Evolutionary conservation across 2,888 invertebrate genomes (phyloP), one percentile per base, ranked within the genome.

Genomic region (Tachina fera): DNA sequence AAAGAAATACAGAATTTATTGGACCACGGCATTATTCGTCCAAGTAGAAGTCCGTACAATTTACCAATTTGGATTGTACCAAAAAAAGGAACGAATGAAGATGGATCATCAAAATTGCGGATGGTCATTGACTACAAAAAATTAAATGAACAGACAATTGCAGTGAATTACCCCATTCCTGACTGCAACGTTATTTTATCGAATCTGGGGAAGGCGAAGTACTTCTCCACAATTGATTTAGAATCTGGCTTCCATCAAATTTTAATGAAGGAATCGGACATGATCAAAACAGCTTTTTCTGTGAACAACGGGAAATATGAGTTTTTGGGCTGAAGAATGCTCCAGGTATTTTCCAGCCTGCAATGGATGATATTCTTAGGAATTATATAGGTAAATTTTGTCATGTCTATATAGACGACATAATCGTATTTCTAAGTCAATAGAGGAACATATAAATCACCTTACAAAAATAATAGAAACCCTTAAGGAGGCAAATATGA

Each of bases 131-230:
- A 61, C 9, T 41, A 61, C 9, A 41, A 61, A 61, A 61, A 61
- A 60, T 31, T 76, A 45, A 87, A 87, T 70, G 76, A 79, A n/a
- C 43, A 68, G 3, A 87, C 86, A 8, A 81, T 87, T 39, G 31
- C 83, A 3, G 74, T 74, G 13, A 80, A 74, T 6, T 87, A 82
- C 68, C 82, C 61, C 39, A 61, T 41, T 61, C n/a, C 41, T 2
- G 41, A 61, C 41, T 41, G 41, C 39, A 41, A 61, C 41, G n/a
- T 41, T 56, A 56, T 56, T 22, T 56, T 56, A 13, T 56, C 22
- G 10, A 56, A 22, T 61, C 13, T 43, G n/a, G 56, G 56, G 56
- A 10, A 19, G 16, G 31, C 31, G 13, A 58, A 22, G 22, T 58
- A 58, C 58, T 22, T 58, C 5, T 61, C 41, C 41, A 61, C 43